Evolutionary conservation across 1,140 invertebrate genomes (phyloP).

Genomic region (Trissolcus basalis): DNA sequence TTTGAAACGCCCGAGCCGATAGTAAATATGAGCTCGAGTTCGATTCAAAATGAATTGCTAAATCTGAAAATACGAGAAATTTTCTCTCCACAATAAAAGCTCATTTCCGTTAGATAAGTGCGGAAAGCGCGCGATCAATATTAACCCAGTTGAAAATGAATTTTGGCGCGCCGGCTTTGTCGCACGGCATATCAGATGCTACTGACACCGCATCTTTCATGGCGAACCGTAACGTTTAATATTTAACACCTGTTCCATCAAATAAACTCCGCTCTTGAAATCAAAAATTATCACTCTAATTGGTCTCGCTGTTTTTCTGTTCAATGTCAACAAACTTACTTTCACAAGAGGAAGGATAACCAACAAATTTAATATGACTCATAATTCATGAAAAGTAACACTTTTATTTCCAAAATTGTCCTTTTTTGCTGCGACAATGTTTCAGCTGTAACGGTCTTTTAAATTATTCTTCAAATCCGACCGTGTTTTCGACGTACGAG

Average conservation of each 20-base stretch:
- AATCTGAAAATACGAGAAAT: conserved; percentile 22
- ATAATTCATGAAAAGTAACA: too few relatives aligned
- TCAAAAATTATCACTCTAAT: too few relatives aligned
- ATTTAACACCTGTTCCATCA: conserved; percentile 18
- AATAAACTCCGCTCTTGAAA: too few relatives aligned
- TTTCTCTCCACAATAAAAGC: conserved; percentile 23
- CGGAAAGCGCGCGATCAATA: conserved; percentile 20
- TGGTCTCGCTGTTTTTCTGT: too few relatives aligned
- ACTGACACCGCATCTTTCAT: conserved; percentile 26
- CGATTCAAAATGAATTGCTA: conserved; percentile 41
- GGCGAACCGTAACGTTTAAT: conserved; percentile 25
- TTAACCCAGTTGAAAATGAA: conserved; percentile 13
- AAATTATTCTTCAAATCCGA: conserved; percentile 55
- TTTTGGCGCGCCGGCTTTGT: conserved; percentile 15
- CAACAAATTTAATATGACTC: too few relatives aligned
- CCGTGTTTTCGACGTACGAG: conserved; percentile 58
- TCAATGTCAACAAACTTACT: too few relatives aligned
- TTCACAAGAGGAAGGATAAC: too few relatives aligned
- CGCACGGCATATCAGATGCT: conserved; percentile 14
- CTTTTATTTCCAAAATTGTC: too few relatives aligned
- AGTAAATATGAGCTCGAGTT: conserved; percentile 30
- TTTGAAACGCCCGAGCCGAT: conserved; percentile 31
- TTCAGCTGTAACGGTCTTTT: conserved; percentile 23
- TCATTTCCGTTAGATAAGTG: conserved; percentile 30
- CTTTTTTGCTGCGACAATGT: too few relatives aligned